These are phyloP conservation scores for Cydia pomonella DNA, from an alignment of 1,140 invertebrate genomes.

Conservation along the genomic window DNA sequence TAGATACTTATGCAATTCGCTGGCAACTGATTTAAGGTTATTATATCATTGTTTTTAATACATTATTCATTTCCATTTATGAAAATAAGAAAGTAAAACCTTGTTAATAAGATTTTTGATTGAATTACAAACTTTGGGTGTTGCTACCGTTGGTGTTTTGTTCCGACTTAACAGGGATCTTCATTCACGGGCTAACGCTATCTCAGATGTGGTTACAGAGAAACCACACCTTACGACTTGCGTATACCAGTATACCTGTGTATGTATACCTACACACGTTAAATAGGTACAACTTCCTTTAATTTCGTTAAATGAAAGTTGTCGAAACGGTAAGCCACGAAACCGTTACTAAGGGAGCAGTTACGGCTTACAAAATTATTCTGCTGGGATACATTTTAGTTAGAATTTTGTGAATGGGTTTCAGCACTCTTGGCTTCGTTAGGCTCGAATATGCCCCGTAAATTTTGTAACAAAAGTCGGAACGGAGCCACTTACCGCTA, in stretches of 20 bases:
- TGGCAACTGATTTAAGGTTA: too few relatives aligned
- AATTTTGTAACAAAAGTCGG: constrained; percentile 15
- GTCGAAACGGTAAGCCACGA: constrained; percentile 18
- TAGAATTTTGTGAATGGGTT: constrained; percentile 19
- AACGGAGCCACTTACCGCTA: not conserved
- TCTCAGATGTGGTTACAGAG: constrained; percentile 10
- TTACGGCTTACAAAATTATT: constrained; percentile 14
- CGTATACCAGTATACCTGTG: not conserved
- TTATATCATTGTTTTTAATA: too few relatives aligned
- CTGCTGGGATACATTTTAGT: constrained; percentile 26
- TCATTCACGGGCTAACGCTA: not conserved
- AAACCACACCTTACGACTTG: not conserved
- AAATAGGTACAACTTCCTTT: not conserved
- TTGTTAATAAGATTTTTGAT: not conserved
- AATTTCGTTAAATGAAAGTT: constrained; percentile 12
- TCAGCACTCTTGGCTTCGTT: constrained; percentile 21
- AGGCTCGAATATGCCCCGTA: not conserved
- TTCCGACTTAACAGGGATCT: not conserved
- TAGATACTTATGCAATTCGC: not conserved
- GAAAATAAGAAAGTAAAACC: too few relatives aligned
- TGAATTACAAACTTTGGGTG: not conserved
- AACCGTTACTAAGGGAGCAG: constrained; percentile 16
- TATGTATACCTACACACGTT: not conserved
- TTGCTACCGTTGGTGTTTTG: not conserved
- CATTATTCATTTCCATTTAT: too few relatives aligned